Conservation (phyloP, 2,797 vertebrate species). For the Capromys pilorides region DNA sequence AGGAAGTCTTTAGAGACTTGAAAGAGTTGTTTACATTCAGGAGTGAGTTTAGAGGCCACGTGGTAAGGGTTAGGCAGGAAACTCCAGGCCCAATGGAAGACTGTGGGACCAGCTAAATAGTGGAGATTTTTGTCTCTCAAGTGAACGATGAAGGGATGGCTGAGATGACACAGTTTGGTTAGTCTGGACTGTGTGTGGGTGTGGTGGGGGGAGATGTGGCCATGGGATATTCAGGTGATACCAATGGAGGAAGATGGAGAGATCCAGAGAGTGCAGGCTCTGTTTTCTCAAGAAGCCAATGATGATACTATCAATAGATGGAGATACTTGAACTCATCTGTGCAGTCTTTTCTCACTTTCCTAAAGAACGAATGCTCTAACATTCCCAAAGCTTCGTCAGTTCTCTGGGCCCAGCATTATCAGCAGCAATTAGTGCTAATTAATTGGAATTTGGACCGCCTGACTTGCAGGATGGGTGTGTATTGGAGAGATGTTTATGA, state of each 20-base stretch:
- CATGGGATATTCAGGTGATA: not conserved
- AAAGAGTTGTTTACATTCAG: not conserved
- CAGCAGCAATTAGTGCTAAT: constrained; percentile 64
- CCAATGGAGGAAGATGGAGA: not conserved
- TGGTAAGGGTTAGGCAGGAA: not conserved
- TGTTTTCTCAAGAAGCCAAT: not conserved
- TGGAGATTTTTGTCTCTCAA: constrained; percentile 29
- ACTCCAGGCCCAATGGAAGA: not conserved
- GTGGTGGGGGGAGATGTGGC: too few species aligned
- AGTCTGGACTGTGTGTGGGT: not conserved
- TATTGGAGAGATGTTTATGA: constrained; percentile 74
- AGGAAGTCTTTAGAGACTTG: not conserved
- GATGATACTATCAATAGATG: not conserved
- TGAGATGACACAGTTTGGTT: not conserved
- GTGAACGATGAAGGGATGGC: not conserved
- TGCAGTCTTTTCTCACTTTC: not conserved
- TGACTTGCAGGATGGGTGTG: constrained; percentile 72
- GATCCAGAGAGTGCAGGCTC: not conserved
- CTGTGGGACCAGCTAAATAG: not conserved
- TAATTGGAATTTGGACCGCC: constrained; percentile 68
- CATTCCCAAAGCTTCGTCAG: not conserved
- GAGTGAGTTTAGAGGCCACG: not conserved
- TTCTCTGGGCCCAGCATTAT: constrained; percentile 12
- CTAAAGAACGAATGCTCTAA: constrained; percentile 22
- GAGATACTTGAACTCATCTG: not conserved